These are phyloP conservation scores for Drosophila albomicans DNA, from an alignment of 1,140 invertebrate genomes.

Conservation along the genomic window DNA sequence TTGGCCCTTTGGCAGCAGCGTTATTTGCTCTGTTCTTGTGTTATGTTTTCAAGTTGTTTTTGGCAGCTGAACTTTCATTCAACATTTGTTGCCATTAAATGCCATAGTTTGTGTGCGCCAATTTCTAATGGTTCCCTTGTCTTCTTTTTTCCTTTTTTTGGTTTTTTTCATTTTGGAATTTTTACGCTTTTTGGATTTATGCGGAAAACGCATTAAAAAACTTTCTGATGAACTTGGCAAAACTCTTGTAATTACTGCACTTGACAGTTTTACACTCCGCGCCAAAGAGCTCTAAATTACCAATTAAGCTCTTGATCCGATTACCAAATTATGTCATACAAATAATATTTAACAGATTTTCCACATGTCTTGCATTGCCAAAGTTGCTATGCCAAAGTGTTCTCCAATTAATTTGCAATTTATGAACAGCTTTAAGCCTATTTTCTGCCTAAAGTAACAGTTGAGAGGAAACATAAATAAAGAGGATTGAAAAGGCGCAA, in stretches of 20 bases:
- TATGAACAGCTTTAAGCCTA: background rate
- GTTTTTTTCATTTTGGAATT: constrained; percentile 21
- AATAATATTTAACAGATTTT: background rate
- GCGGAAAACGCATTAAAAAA: constrained; percentile 33
- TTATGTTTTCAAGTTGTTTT: constrained; percentile 34
- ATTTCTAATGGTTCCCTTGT: background rate
- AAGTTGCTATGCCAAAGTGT: background rate
- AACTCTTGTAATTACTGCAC: constrained; percentile 20
- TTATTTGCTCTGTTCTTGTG: constrained; percentile 42
- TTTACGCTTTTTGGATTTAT: constrained; percentile 22
- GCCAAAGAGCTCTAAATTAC: constrained; percentile 7
- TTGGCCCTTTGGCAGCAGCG: constrained; percentile 55
- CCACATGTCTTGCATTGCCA: background rate
- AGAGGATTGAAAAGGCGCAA: too few relatives aligned
- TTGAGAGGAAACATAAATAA: background rate
- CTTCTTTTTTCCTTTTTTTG: constrained; percentile 1
- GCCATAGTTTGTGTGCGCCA: constrained; percentile 23
- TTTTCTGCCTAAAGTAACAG: background rate
- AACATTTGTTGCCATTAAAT: constrained; percentile 28
- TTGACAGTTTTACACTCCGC: constrained; percentile 1
- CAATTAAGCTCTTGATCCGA: constrained; percentile 13
- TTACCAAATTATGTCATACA: constrained; percentile 11
- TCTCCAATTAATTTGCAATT: background rate
- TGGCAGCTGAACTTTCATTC: constrained; percentile 27
- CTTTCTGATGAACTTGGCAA: constrained; percentile 26